Conservation (phyloP, 1,140 invertebrate species). For the Heliconius melpomene region DNA sequence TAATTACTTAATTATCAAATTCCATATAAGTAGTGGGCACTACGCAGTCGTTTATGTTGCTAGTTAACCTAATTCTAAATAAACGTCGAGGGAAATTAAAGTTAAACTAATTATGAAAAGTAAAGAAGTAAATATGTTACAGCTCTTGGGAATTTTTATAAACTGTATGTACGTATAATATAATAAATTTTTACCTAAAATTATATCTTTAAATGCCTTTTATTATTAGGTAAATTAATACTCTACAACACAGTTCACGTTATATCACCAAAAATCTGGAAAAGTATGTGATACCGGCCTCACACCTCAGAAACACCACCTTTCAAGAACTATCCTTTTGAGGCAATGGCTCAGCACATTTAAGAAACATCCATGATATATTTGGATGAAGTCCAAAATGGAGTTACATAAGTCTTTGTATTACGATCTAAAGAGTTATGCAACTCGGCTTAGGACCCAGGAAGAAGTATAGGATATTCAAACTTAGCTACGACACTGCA, state of each 20-base stretch:
- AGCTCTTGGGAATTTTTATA: background rate
- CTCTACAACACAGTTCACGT: background rate
- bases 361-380: background rate
- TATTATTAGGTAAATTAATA: background rate
- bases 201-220: too few species aligned
- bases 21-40: background rate
- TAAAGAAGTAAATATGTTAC: background rate
- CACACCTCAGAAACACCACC: background rate
- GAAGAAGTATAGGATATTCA: background rate
- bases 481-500: background rate
- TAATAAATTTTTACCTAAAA: too few species aligned
- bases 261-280: background rate
- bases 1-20: background rate
- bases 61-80: background rate
- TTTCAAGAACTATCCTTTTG: background rate
- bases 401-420: background rate
- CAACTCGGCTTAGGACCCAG: background rate
- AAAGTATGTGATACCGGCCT: background rate
- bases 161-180: background rate
- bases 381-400: background rate
- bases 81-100: slow-evolving; percentile 24
- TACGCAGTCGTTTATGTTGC: background rate
- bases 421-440: background rate
- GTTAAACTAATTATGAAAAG: slow-evolving; percentile 15
- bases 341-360: background rate